A percentile compares a stretch with the other conserved stretches of the same genome.
phyloP scores from a whole-genome alignment of 1,140 invertebrate species.

The Diuraphis noxia region DNA sequence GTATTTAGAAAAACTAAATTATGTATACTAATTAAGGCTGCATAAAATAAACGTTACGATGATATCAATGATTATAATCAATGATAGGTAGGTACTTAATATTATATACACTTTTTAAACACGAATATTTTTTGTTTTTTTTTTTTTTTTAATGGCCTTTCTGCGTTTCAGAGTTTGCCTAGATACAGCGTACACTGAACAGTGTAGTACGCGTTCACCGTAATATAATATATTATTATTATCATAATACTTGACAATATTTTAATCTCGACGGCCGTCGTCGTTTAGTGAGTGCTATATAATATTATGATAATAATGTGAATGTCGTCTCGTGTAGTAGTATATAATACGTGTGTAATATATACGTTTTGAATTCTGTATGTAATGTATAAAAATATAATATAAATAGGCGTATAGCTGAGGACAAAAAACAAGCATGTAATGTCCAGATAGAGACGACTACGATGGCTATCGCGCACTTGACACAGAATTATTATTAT shows the following conservation, averaged over 20 bases:
- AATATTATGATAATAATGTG: neutral
- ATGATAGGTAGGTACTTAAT: too few species aligned
- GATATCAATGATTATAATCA: too few species aligned
- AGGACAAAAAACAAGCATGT: neutral
- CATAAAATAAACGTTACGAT: neutral
- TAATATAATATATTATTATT: constrained; percentile 6
- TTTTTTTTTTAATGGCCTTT: neutral
- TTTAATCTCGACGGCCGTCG: neutral
- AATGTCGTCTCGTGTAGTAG: neutral
- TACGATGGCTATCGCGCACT: neutral
- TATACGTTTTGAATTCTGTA: neutral
- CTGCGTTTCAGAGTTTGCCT: neutral
- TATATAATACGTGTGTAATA: neutral
- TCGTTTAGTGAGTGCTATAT: neutral
- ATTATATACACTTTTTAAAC: neutral
- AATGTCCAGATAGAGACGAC: neutral
- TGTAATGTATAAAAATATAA: too few species aligned
- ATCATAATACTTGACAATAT: neutral
- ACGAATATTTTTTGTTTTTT: neutral
- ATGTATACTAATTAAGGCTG: neutral
- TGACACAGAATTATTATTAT: neutral
- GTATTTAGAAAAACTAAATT: neutral
- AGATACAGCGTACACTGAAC: neutral
- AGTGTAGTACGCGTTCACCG: neutral
- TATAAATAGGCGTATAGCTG: neutral